Evolutionary conservation across 2,888 invertebrate species (phyloP), one percentile per base, ranked within the genome.

Genomic region (Ormyrus pomaceus): DNA sequence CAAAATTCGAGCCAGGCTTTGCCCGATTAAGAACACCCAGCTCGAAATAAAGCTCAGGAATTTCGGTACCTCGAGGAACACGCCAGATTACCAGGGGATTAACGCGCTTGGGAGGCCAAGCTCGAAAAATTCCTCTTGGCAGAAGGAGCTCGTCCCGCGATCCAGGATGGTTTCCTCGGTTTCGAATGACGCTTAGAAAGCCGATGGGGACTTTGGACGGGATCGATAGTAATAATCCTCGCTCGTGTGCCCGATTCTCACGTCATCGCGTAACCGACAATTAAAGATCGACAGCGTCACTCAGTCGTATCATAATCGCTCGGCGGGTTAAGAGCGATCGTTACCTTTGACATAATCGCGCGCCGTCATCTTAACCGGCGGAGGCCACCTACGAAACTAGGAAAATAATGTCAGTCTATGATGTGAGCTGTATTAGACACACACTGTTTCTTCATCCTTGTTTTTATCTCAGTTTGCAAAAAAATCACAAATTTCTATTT

Each of bases 301-400:
- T 73, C 71, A 45, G n/a, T 70, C 75, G 64, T 65, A 75, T 70
- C 58, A 70, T 75, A 79, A 75, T 74, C 65, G 53, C 75, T 70
- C 58, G 34, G 11, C 50, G 68, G 53, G 58, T 75, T 71, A 71
- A 65, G 70, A 70, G 77, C 70, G 34, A 34, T 75, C 66, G 70
- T 71, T 76, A 76, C 76, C 64, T 76, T 76, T 76, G 75, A 80
- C 77, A 78, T 65, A 71, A 80, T 80, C 71, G 71, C 61, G 61
- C 51, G n/a, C 62, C 62, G 58, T 76, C 65, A 76, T 80, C 75
- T 65, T 48, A 13, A 4, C 34, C 34, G 34, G 34, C 34, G 34
- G 34, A 34, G 34, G 34, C 34, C 34, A 34, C 34, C 34, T 34
- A 34, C 34, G 34, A 34, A 34, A 34, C 3, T 34, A 34, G 34